Evolutionary conservation across 2,888 invertebrate species (phyloP).

Genomic region (Bugulina stolonifera): DNA sequence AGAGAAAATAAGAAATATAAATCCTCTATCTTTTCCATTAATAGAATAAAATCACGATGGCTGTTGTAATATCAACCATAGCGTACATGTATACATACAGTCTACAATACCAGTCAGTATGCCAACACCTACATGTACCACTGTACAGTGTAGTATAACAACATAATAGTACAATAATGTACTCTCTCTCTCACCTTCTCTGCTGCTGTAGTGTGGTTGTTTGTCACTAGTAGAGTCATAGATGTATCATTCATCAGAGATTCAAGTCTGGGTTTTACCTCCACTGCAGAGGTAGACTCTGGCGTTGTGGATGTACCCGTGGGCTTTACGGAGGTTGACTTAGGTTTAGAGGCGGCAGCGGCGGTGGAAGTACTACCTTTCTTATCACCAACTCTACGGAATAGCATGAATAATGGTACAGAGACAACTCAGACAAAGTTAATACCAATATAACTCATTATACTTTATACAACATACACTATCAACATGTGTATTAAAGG

Average conservation of each 20-base stretch:
- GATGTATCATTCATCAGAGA: constrained; percentile 21
- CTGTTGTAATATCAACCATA: background rate
- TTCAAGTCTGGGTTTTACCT: background rate
- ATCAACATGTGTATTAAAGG: no score
- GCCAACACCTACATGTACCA: background rate
- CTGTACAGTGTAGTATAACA: background rate
- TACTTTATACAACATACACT: no score
- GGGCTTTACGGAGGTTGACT: no score
- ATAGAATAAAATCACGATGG: background rate
- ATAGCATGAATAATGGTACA: no score
- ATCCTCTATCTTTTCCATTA: no score
- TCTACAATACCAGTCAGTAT: background rate
- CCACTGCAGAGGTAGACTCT: background rate
- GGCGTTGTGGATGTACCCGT: no score
- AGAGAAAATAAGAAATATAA: no score
- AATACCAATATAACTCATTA: no score
- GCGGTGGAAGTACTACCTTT: no score
- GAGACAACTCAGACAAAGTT: no score
- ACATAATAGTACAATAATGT: background rate
- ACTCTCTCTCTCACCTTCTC: background rate
- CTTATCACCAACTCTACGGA: no score
- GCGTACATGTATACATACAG: background rate
- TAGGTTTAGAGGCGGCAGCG: no score
- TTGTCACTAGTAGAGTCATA: background rate
- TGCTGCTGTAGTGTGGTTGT: background rate